Percentiles rank a stretch among this genome's conserved stretches.
These are phyloP conservation scores for Artibeus jamaicensis DNA, from an alignment of 2,797 vertebrate species.

Conservation along the genomic window DNA sequence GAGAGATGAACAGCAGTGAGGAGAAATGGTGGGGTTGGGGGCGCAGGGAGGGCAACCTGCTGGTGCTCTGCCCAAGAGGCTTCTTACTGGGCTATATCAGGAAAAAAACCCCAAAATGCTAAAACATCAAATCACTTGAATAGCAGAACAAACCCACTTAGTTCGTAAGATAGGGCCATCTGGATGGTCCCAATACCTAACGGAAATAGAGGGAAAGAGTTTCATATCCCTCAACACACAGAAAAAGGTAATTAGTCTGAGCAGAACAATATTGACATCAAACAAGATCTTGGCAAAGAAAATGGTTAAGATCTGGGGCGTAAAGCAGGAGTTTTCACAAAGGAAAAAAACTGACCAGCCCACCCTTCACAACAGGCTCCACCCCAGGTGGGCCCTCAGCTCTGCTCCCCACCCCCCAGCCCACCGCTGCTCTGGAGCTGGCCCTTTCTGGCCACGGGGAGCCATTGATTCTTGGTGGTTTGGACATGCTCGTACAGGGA, in stretches of 20 bases:
- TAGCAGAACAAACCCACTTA: neutral
- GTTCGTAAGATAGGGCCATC: neutral
- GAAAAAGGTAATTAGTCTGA: neutral
- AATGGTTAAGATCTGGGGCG: neutral
- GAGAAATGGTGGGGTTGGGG: neutral
- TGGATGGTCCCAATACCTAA: neutral
- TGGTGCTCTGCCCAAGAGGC: neutral
- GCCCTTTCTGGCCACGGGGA: neutral
- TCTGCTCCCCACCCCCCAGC: neutral
- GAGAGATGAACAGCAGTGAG: constrained; percentile 7
- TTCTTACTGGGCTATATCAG: neutral
- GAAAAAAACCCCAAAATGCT: neutral
- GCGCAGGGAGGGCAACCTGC: neutral
- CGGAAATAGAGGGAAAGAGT: neutral
- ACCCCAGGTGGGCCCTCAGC: rapidly evolving
- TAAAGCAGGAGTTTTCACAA: neutral
- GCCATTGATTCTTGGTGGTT: neutral
- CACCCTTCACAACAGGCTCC: neutral
- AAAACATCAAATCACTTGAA: neutral
- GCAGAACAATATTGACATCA: neutral
- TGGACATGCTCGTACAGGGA: neutral
- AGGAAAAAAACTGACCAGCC: neutral
- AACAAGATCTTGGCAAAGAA: constrained; percentile 49
- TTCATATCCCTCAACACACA: neutral
- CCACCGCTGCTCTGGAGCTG: neutral